Evolutionary conservation across 1,140 invertebrate species (phyloP).

Genomic region (Diabrotica undecimpunctata): DNA sequence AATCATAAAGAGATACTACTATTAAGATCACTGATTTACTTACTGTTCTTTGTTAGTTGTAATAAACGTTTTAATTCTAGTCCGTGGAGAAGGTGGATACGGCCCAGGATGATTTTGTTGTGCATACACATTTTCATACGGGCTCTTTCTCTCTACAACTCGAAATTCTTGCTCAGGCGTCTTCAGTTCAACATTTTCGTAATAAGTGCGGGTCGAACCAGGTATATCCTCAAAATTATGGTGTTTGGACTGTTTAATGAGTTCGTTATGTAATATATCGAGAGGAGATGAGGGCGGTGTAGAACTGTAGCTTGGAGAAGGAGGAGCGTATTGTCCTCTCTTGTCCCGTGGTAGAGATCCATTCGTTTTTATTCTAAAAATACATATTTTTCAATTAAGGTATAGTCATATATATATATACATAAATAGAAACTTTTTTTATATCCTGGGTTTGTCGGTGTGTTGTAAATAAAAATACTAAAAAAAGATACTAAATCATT

Average conservation of each 20-base stretch:
- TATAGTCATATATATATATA: too few species aligned
- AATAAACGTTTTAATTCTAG: constrained; percentile 59
- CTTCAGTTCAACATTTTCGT: constrained; percentile 48
- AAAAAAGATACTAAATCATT: too few species aligned
- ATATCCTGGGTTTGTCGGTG: too few species aligned
- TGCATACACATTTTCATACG: constrained; percentile 53
- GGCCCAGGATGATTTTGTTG: constrained; percentile 46
- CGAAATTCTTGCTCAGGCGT: constrained; percentile 40
- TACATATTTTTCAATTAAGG: constrained; percentile 16
- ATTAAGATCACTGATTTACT: constrained; percentile 5
- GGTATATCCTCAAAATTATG: constrained; percentile 47
- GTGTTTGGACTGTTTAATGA: constrained; percentile 32
- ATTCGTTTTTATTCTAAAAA: constrained; percentile 78
- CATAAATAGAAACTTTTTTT: too few species aligned
- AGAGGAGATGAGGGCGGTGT: constrained; percentile 35
- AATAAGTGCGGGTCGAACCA: constrained; percentile 17
- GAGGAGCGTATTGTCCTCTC: constrained; percentile 47
- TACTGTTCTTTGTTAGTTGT: constrained; percentile 40
- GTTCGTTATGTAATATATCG: constrained; percentile 32
- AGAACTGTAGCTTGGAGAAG: constrained; percentile 32
- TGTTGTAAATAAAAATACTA: too few species aligned
- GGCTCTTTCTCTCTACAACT: constrained; percentile 47
- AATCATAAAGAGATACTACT: too few species aligned
- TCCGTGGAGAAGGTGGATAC: constrained; percentile 57
- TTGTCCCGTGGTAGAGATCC: constrained; percentile 79